Evolutionary conservation across 2,888 invertebrate genomes (phyloP), one percentile per base, ranked within the genome.

Genomic region (Drosophila imparisetae): DNA sequence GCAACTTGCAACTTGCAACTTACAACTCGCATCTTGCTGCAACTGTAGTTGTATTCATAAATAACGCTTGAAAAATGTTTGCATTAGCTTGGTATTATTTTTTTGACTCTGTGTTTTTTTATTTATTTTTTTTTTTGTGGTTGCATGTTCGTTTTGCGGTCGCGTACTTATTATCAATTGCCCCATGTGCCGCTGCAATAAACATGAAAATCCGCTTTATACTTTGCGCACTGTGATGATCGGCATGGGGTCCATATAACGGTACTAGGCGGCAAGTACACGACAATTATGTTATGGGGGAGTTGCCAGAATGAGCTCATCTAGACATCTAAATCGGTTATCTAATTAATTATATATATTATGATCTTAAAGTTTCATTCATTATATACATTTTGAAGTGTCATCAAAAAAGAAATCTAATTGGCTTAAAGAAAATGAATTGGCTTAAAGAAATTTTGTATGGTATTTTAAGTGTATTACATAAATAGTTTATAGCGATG

Each of bases 41-140:
- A 66, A 71, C 72, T 80, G 49, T 81, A 80, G 72, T 86, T 86
- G 82, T 80, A 90, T 89, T 90, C 90, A 87, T 90, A 87, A 87
- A 87, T 90, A 90, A 90, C 70, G 75, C 80, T 87, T 89, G 85
- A 89, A 78, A 89, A 81, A 89, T 89, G 87, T 82, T 76, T 87
- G 75, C 80, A 70, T 65, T 79, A 65, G 40, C 57, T 45, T 30
- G 34, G 53, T 49, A 62, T 58, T 60, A 66, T 42, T 53, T 48
- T 29, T 32, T 53, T 50, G 29, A 50, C 7, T 61, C 15, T 61
- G 29, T 24, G 8, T 8, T 24, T 24, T 15, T 5, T 30, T 21
- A 38, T 30, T 45, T 21, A 36, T 10, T 15, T 5, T 30, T 30
- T 38, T 30, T 48, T 21, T 53, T 18, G 21, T 15, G 13, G 52